Conservation (phyloP, 2,888 invertebrate genomes). For the Acleris sparsana region DNA sequence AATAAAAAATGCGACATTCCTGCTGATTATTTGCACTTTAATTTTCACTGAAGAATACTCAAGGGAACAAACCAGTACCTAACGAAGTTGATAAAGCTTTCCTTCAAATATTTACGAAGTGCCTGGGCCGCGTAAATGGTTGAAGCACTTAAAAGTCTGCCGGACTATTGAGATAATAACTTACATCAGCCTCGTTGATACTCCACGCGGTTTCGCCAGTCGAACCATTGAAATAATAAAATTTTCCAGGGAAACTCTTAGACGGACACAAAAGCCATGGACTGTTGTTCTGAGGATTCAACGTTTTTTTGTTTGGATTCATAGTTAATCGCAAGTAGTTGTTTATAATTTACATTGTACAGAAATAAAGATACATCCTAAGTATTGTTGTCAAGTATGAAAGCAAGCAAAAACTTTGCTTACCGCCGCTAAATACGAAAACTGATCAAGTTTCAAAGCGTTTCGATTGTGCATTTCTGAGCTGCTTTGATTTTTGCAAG, state of each 20-base stretch:
- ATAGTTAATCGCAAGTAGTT: conserved; percentile 39
- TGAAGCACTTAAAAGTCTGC: no score
- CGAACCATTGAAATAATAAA: conserved; percentile 66
- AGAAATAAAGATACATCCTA: not conserved
- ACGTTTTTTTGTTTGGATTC: conserved; percentile 47
- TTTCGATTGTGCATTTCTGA: conserved; percentile 17
- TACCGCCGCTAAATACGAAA: conserved; percentile 55
- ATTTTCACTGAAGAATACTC: no score
- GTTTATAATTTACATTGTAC: conserved; percentile 10
- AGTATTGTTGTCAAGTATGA: not conserved
- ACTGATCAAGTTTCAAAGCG: conserved; percentile 24
- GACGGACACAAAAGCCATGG: conserved; percentile 66
- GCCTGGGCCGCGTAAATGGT: no score
- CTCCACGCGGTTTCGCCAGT: conserved; percentile 66
- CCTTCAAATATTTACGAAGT: no score
- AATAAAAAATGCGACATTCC: no score
- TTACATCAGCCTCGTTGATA: conserved; percentile 56
- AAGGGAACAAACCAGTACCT: no score
- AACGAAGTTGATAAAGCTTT: no score
- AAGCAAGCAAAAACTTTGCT: conserved; percentile 43
- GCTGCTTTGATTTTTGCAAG: not conserved
- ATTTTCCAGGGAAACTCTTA: conserved; percentile 65
- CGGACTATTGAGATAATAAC: conserved; percentile 34
- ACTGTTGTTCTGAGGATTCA: conserved; percentile 42
- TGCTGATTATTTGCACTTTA: no score